These are phyloP conservation scores for Todiramphus chloris DNA, from an alignment of 2,113 vertebrate genomes.

Conservation along the genomic window DNA sequence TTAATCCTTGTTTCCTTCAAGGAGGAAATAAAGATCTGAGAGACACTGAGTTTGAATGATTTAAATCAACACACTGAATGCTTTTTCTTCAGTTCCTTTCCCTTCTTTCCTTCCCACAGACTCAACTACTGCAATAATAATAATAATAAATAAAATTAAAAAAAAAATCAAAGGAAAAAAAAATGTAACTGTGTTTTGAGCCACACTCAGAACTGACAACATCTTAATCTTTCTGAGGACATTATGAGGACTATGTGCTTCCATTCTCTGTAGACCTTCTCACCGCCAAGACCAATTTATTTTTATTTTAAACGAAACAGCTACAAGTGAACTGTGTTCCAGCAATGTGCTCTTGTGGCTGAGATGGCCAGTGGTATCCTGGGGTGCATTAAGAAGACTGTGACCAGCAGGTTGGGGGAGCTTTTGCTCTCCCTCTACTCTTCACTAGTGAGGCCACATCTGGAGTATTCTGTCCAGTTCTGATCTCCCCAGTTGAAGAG, in stretches of 20 bases:
- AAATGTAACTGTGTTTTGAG: neutral
- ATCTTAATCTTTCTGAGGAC: neutral
- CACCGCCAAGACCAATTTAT: fast-evolving
- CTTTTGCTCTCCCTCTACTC: no score
- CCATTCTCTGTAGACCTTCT: neutral
- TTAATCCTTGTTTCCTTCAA: neutral
- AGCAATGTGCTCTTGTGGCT: no score
- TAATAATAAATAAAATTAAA: neutral
- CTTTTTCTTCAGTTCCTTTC: neutral
- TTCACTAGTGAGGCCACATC: no score
- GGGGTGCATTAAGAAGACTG: no score
- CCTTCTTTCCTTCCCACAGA: neutral
- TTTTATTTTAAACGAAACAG: neutral
- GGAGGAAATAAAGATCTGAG: neutral
- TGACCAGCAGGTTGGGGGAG: no score
- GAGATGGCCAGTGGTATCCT: no score
- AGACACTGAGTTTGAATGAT: neutral
- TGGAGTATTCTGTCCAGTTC: no score
- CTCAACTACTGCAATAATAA: neutral
- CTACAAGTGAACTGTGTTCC: neutral
- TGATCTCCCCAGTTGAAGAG: no score
- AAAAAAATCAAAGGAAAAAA: neutral
- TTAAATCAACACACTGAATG: neutral
- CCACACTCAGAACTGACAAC: neutral
- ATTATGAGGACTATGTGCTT: neutral